Evolutionary conservation across 2,888 invertebrate genomes (phyloP), one percentile per base, ranked within the genome.

Genomic region (Drosophila subsilvestris): DNA sequence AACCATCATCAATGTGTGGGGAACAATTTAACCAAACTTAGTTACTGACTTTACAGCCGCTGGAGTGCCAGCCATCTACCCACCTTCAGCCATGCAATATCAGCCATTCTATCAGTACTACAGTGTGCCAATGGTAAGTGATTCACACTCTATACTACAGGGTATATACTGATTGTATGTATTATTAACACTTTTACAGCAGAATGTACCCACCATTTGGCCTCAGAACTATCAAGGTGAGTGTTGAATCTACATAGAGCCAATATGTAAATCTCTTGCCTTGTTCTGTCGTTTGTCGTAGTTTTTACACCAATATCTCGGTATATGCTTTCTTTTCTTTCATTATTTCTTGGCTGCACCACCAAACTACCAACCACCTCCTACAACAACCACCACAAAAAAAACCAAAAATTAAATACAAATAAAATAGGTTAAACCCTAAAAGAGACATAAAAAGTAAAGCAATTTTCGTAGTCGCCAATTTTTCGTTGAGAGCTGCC

Each of bases 161-260:
- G 3, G 25, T 22, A 44, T 14, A 57, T 25, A 48, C 43, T 29
- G 42, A 45, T 17, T 48, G 18, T 32, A 18, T 49, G 50, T 71
- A 54, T 48, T 42, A 63, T 0, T 17, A 12, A n/a, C n/a, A n/a
- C n/a, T 17, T 6, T 25, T 12, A 14, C 53, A 43, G 60, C 82
- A 92, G 92, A 92, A 92, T 91, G 92, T 92, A 85, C 92, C 92
- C 90, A 91, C 92, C 90, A 92, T 92, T 89, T 92, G 92, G 92
- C 92, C 92, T 87, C 92, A 92, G 86, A 92, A 92, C 86, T 92
- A 92, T 90, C 92, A 92, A 92, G 92, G 92, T 92, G 91, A 92
- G 86, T 90, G 82, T 79, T 75, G 69, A 53, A n/a, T n/a, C 37
- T 14, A 2, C 37, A n/a, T 53, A 29, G 17, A 27, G n/a, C 25